Percentiles rank a stretch among this genome's conserved stretches.
phyloP scores from a whole-genome alignment of 2,797 vertebrate genomes.

The Taenioides sp. region DNA sequence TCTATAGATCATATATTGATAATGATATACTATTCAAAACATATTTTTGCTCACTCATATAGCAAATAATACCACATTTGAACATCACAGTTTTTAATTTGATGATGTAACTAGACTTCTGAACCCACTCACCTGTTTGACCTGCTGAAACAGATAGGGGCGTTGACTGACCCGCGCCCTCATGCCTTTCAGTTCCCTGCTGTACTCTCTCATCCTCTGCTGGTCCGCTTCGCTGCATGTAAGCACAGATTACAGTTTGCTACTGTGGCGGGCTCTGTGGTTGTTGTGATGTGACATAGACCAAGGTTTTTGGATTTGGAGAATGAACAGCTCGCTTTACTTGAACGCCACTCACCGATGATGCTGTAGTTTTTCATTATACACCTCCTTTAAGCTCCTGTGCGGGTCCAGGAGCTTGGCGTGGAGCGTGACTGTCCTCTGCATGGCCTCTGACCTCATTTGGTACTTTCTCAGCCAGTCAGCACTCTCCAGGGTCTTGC shows the following conservation, averaged over 20 bases:
- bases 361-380: constrained; percentile 81
- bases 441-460: constrained; percentile 82
- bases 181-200: constrained; percentile 87
- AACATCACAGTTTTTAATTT: not conserved
- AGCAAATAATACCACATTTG: not conserved
- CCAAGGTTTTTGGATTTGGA: constrained; percentile 7
- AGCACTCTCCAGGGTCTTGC: constrained; percentile 73
- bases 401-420: constrained; percentile 91
- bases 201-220: constrained; percentile 87
- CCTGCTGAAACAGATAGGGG: constrained; percentile 91
- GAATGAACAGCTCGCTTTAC: constrained; percentile 5
- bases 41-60: not conserved
- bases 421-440: constrained; percentile 78
- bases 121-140: constrained; percentile 83
- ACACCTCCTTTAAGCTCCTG: constrained; percentile 84
- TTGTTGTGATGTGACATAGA: constrained; percentile 32
- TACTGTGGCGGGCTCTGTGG: constrained; percentile 21
- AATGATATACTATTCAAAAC: too few relatives aligned
- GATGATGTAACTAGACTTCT: not conserved
- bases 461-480: constrained; percentile 84
- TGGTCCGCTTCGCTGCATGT: constrained; percentile 83
- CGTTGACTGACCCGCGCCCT: constrained; percentile 83
- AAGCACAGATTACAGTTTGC: constrained; percentile 42
- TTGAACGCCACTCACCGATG: constrained; percentile 78
- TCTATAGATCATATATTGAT: too few relatives aligned